These are phyloP conservation scores for Poliocrania exsul DNA, from an alignment of 2,797 vertebrate species.

Conservation along the genomic window DNA sequence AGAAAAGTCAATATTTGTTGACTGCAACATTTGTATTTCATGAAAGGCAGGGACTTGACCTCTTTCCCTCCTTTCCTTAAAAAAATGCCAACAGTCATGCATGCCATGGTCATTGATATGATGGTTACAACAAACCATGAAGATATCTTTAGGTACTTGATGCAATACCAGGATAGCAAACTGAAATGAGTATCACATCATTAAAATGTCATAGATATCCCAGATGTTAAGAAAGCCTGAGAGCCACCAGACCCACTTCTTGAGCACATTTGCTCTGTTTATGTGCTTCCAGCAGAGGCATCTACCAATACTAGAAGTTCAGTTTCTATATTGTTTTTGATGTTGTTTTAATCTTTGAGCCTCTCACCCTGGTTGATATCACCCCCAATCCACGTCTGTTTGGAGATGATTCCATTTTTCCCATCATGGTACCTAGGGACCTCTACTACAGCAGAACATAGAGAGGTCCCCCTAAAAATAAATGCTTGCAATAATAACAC, in stretches of 20 bases:
- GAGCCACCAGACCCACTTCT: background rate
- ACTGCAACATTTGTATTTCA: background rate
- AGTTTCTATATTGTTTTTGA: background rate
- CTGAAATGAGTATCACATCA: background rate
- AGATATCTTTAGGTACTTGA: background rate
- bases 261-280: background rate
- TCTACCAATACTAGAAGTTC: background rate
- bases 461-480: background rate
- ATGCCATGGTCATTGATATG: accelerated
- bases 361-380: background rate
- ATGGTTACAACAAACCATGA: background rate
- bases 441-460: background rate
- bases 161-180: background rate
- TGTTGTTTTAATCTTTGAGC: background rate
- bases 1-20: background rate
- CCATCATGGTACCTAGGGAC: background rate
- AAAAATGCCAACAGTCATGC: background rate
- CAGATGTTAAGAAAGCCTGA: background rate
- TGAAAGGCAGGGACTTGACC: background rate
- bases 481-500: background rate
- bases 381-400: background rate
- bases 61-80: background rate
- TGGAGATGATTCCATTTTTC: background rate
- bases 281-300: background rate
- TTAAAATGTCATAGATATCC: background rate